phyloP scores from a whole-genome alignment of 2,888 invertebrate species.

The Mythimna albipuncta region DNA sequence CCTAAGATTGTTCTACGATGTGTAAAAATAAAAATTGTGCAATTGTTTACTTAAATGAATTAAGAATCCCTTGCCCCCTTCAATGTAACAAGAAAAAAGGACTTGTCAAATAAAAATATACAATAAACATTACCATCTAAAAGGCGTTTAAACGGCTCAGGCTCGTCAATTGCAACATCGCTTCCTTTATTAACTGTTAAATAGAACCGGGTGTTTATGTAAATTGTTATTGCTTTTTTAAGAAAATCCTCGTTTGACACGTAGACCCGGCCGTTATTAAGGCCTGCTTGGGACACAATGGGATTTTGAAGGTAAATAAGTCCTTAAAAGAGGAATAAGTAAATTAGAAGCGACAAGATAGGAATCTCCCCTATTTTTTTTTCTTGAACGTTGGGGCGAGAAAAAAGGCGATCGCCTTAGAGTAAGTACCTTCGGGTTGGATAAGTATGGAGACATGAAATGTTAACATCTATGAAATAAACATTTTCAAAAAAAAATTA shows the following conservation, averaged over 20 bases:
- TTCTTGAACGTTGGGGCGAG: slow-evolving; percentile 82
- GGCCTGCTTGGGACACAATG: slow-evolving; percentile 87
- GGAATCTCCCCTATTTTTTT: slow-evolving; percentile 93
- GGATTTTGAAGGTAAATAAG: slow-evolving; percentile 93
- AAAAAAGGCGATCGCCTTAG: slow-evolving; percentile 89
- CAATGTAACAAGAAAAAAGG: slow-evolving; percentile 60
- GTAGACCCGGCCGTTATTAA: slow-evolving; percentile 85
- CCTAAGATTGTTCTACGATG: too few relatives aligned
- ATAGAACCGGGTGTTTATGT: slow-evolving; percentile 90
- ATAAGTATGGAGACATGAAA: slow-evolving; percentile 73
- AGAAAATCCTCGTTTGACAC: slow-evolving; percentile 89
- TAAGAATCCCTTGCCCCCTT: not conserved
- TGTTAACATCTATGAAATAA: too few relatives aligned
- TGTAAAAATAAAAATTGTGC: not conserved
- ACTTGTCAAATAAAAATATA: slow-evolving; percentile 84
- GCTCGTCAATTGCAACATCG: slow-evolving; percentile 88
- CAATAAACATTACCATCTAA: slow-evolving; percentile 87
- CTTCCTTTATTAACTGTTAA: slow-evolving; percentile 90
- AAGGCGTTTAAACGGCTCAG: slow-evolving; percentile 84
- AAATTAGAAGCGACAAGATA: slow-evolving; percentile 95
- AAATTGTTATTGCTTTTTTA: slow-evolving; percentile 91
- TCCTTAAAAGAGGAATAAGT: slow-evolving; percentile 94
- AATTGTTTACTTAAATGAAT: slow-evolving; percentile 1
- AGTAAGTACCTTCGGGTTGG: slow-evolving; percentile 71
- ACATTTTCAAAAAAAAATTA: too few relatives aligned